Evolutionary conservation across 2,888 invertebrate genomes (phyloP).

Genomic region (Coremacera marginata): DNA sequence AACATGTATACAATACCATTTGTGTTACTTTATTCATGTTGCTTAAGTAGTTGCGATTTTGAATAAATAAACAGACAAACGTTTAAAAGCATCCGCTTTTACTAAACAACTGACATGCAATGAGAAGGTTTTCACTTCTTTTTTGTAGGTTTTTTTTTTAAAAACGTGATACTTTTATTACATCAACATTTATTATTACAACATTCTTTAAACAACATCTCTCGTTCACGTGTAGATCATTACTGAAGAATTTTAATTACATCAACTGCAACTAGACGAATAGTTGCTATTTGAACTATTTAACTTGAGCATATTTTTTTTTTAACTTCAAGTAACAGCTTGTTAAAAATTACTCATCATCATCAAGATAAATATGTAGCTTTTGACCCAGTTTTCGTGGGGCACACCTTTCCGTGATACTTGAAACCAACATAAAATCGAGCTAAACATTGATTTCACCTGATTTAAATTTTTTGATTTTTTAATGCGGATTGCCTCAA

Average conservation of each 20-base stretch:
- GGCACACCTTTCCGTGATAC: slow-evolving; percentile 11
- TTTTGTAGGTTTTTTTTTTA: neutral
- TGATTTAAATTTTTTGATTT: slow-evolving; percentile 25
- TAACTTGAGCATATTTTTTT: too few relatives aligned
- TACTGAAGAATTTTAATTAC: neutral
- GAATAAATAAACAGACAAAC: neutral
- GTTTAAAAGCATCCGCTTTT: neutral
- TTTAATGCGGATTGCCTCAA: slow-evolving; percentile 5
- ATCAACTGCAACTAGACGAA: too few relatives aligned
- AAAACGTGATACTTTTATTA: neutral
- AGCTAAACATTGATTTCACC: slow-evolving; percentile 13
- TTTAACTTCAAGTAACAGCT: too few relatives aligned
- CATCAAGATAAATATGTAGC: neutral
- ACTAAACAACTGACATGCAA: neutral
- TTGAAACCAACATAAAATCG: neutral
- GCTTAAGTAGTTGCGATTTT: neutral
- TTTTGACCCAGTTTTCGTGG: neutral
- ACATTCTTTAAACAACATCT: neutral
- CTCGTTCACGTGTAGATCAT: neutral
- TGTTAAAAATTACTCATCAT: neutral
- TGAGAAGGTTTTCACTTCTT: neutral
- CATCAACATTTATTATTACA: neutral
- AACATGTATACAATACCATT: neutral
- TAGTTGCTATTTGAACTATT: too few relatives aligned
- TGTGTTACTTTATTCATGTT: neutral